These are phyloP conservation scores for Xenus cinereus DNA, from an alignment of 2,113 vertebrate genomes.

Conservation along the genomic window DNA sequence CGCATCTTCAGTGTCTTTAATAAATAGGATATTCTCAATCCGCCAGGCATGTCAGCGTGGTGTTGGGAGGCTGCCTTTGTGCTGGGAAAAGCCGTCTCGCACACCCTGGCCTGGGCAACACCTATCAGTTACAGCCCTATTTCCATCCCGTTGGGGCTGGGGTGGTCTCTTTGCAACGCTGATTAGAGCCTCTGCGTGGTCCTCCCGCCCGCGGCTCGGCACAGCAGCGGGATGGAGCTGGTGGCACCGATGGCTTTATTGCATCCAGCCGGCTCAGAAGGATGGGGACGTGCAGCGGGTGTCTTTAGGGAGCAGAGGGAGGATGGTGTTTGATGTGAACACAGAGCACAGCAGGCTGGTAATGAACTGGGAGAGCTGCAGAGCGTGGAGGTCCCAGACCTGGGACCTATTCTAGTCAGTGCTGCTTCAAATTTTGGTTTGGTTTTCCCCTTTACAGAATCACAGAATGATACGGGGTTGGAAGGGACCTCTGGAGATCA, in stretches of 20 bases:
- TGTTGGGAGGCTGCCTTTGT: neutral
- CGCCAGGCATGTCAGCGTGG: neutral
- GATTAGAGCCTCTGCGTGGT: neutral
- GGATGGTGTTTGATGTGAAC: neutral
- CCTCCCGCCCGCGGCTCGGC: rapidly evolving
- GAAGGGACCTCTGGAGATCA: neutral
- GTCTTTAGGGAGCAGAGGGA: neutral
- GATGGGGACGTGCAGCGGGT: neutral
- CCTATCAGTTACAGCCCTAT: neutral
- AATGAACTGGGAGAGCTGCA: neutral
- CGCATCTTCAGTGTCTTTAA: constrained; percentile 24
- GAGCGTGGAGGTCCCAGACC: neutral
- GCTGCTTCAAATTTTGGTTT: neutral
- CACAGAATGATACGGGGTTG: neutral
- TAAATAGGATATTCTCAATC: constrained; percentile 51
- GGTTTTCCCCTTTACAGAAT: neutral
- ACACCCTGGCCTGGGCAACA: neutral
- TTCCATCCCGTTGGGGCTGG: neutral
- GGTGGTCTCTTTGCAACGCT: neutral
- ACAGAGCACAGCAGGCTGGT: neutral
- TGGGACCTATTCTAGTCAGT: neutral
- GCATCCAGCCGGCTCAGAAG: neutral
- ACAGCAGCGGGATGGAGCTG: neutral
- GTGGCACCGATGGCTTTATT: rapidly evolving
- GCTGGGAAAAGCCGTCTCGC: neutral